Base-by-base conservation (phyloP, 2,113 vertebrate genomes). In the Salvelinus sp. region DNA sequence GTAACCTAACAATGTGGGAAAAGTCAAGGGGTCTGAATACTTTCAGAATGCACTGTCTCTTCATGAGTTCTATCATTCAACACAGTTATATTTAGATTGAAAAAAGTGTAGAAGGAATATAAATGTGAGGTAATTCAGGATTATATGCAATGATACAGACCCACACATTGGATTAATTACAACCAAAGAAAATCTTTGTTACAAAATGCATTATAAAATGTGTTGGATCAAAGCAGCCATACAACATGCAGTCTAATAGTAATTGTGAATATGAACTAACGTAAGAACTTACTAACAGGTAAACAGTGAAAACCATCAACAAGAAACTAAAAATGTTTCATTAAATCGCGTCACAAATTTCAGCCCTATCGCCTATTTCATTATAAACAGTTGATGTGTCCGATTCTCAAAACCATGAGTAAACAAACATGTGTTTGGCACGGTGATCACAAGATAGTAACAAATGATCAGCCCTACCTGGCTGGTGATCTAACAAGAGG, bases 331-430 rank as follows among this genome's bases (percentile, higher is more conserved):
- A 10, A 10, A 10, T 2, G 0, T 23, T 6, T 76, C 66, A 75
- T 1, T 87, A 72, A 79, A 79, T 54, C 50, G 3, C 0, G 0
- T 54, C 50, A 72, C 50, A 72, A 80, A 76, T 80, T 78, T 72
- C 76, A 74, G 77, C 83, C 78, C 72, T 48, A 77, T 68, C 74
- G 83, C 80, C 81, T 60, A 44, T 66, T 78, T 18, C 44, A 77
- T 74, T 85, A 88, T 92, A 91, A 93, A 91, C 72, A 79, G 72
- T 62, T 76, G 54, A 30, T 79, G 73, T 77, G 70, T 82, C 79
- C 74, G 47, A 60, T 72, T 50, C 1, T 71, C 12, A 73, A 78
- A 68, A 81, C 22, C 18, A 66, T 20, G 12, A 30, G 25, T 73
- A 74, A 57, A 66, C 23, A 58, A 69, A 75, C 25, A 60, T 54